These are phyloP conservation scores for Odobenus rosmarus DNA, from an alignment of 2,113 vertebrate species.

Conservation along the genomic window DNA sequence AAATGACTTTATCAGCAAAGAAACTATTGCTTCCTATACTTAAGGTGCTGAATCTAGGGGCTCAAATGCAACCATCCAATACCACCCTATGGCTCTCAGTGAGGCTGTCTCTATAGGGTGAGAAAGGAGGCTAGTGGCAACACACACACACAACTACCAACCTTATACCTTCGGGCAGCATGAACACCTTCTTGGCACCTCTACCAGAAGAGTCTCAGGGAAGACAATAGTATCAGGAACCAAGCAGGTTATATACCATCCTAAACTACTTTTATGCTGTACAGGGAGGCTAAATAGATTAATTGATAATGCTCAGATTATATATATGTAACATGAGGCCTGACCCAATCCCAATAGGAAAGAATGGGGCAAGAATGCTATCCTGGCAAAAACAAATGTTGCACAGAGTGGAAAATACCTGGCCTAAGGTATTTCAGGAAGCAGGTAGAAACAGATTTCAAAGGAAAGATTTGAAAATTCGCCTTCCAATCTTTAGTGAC, in stretches of 20 bases:
- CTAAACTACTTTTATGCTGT: not conserved
- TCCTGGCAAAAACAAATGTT: not conserved
- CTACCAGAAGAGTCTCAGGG: not conserved
- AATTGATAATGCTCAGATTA: not conserved
- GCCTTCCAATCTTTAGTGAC: not conserved
- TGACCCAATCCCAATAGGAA: not conserved
- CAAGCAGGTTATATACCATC: not conserved
- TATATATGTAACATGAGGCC: not conserved
- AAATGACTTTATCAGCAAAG: not conserved
- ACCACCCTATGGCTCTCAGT: not conserved
- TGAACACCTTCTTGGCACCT: not conserved
- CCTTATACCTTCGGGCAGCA: fast-evolving
- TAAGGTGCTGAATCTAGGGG: not conserved
- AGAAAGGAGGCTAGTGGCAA: not conserved
- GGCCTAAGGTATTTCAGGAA: not conserved
- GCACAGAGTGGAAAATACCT: not conserved
- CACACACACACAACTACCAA: fast-evolving
- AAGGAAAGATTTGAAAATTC: not conserved
- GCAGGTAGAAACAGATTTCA: not conserved
- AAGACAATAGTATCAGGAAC: not conserved
- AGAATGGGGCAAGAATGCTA: not conserved
- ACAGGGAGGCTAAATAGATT: not conserved
- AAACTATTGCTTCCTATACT: not conserved
- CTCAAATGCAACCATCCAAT: not conserved
- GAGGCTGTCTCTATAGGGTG: not conserved